These are phyloP conservation scores for Itoplectis maculator DNA, from an alignment of 2,888 invertebrate species.

Conservation along the genomic window DNA sequence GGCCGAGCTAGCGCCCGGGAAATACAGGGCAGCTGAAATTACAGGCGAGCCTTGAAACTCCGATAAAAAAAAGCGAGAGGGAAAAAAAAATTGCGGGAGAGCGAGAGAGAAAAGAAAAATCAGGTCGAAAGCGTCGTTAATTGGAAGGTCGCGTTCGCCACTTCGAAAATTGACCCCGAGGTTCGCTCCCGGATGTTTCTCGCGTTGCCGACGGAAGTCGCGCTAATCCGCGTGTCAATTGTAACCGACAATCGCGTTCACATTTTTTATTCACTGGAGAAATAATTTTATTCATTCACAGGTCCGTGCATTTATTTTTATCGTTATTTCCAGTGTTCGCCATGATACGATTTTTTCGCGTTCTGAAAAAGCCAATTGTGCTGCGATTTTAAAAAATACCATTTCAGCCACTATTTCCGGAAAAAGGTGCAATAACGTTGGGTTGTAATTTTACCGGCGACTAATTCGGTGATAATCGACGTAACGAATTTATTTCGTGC, in stretches of 20 bases:
- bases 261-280: no score
- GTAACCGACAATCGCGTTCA: no score
- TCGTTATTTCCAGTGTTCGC: no score
- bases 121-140: slow-evolving; percentile 3
- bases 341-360: no score
- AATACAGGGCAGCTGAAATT: neutral
- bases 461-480: neutral
- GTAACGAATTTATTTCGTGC: slow-evolving; percentile 12
- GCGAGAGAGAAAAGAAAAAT: neutral
- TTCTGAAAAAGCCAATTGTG: no score
- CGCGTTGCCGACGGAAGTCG: neutral
- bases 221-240: no score
- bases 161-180: neutral
- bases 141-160: neutral
- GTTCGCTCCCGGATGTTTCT: neutral
- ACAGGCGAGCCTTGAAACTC: neutral
- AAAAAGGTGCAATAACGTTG: neutral
- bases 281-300: no score
- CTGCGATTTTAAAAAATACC: no score
- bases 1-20: neutral
- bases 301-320: no score
- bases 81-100: neutral
- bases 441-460: neutral
- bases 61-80: neutral
- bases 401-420: neutral